Evolutionary conservation across 1,140 invertebrate genomes (phyloP), one percentile per base, ranked within the genome.

Genomic region (Zophobas morio): DNA sequence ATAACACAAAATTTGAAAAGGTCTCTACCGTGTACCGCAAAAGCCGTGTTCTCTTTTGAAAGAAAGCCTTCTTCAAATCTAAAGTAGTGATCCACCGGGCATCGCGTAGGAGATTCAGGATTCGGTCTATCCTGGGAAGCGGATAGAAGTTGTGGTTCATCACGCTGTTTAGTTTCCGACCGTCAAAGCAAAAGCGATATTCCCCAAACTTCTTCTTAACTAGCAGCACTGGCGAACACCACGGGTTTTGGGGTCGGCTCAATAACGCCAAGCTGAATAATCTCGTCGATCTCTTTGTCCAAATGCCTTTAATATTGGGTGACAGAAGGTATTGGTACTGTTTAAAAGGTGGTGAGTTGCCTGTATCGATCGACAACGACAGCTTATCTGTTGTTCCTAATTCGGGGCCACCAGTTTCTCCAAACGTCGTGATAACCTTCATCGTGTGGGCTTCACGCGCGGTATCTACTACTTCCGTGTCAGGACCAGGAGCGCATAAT

Each of bases 21-120:
- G 6, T 6, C 42, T 46, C 42, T 2, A 6, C 42, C 42, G 2
- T 46, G 42, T 3, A 46, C 42, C 6, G 42, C 79, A 78, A 88
- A 88, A 0, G 84, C 86, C 0, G 87, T 88, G 63, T 84, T 82
- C 56, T 79, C 80, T 6, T 6, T 46, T 86, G 85, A 82, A 83
- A 86, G 79, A 85, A 87, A 5, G 82, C 81, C 34, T 78, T 78
- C 6, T 72, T 76, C n/a, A 87, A 70, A 82, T 87, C 86, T 5
- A 86, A 79, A 4, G 79, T 78, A 0, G 81, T 80, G 3, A 87
- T 73, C 72, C 74, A 86, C 33, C 71, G 80, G 5, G 86, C 82
- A 54, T 82, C 80, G 33, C 70, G 42, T 5, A 85, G 72, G 35
- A 56, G 81, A 63, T 81, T 83, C 6, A 87, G 70, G 36, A 85